Conservation (phyloP, 1,140 invertebrate species). For the Brachionus asplanchnoidis region DNA sequence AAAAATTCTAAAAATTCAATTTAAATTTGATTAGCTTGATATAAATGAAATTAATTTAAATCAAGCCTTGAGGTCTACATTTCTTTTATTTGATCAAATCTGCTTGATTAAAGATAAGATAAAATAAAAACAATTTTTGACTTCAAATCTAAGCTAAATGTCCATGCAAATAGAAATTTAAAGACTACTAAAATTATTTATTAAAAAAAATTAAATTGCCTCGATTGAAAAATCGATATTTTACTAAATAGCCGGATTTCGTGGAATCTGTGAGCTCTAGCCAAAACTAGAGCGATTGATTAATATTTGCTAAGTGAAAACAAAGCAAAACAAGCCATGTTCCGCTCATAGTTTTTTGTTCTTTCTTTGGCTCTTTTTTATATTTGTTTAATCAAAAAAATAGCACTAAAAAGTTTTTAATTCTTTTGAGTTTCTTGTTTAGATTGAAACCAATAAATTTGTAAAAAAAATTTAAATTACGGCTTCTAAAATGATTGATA, state of each 20-base stretch:
- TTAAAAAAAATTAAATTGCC: neutral
- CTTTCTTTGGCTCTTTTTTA: neutral
- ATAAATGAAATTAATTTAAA: constrained; percentile 8
- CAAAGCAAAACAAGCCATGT: neutral
- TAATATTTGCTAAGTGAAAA: neutral
- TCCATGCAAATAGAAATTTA: neutral
- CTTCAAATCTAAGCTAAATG: neutral
- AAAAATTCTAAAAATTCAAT: neutral
- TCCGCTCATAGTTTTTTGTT: neutral
- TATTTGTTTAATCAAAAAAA: neutral
- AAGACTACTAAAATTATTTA: neutral
- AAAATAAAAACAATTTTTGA: neutral
- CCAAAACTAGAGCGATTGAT: neutral
- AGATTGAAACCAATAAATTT: neutral
- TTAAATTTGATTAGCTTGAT: neutral
- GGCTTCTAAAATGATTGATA: neutral
- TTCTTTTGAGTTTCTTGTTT: neutral
- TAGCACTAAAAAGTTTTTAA: neutral
- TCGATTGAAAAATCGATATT: neutral
- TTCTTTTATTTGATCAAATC: neutral
- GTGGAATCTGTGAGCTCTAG: neutral
- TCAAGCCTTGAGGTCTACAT: neutral
- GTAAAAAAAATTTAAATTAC: neutral
- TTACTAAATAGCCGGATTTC: neutral
- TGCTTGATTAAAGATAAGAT: neutral